phyloP scores from a whole-genome alignment of 2,113 vertebrate genomes.

The Potamarius usumacintae region DNA sequence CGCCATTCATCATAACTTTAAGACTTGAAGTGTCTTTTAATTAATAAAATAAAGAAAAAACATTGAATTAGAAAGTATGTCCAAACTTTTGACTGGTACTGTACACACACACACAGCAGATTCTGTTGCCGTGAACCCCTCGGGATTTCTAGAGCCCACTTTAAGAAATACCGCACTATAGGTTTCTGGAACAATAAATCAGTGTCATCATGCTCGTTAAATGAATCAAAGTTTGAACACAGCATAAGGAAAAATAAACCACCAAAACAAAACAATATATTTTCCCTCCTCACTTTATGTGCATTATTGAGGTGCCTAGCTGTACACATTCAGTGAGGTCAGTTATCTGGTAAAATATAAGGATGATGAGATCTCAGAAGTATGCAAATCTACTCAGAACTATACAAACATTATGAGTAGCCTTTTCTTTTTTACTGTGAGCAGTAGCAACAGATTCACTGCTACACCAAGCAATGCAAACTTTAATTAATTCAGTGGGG shows the following conservation, averaged over 20 bases:
- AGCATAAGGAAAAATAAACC: not conserved
- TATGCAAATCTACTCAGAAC: slow-evolving; percentile 30
- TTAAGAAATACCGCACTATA: not conserved
- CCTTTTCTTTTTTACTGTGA: slow-evolving; percentile 46
- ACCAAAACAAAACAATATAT: not conserved
- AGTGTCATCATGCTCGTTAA: slow-evolving; percentile 5
- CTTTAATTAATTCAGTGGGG: slow-evolving; percentile 67
- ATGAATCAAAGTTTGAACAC: not conserved
- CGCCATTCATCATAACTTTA: too few species aligned
- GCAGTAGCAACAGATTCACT: slow-evolving; percentile 53
- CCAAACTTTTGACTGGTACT: too few species aligned
- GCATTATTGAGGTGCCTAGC: slow-evolving; percentile 19
- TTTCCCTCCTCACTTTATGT: not conserved
- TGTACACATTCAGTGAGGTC: slow-evolving; percentile 20
- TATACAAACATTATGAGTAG: slow-evolving; percentile 19
- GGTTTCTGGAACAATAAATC: not conserved
- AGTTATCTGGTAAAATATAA: slow-evolving; percentile 31
- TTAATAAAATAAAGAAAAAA: too few species aligned
- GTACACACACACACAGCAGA: not conserved
- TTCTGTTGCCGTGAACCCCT: not conserved
- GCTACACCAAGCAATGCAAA: slow-evolving; percentile 60
- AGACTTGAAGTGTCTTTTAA: too few species aligned
- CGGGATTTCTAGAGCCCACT: not conserved
- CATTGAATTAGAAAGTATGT: too few species aligned
- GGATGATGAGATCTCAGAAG: slow-evolving; percentile 9